Conservation (phyloP, 2,888 invertebrate genomes). For the Brachypalpus laphriformis region DNA sequence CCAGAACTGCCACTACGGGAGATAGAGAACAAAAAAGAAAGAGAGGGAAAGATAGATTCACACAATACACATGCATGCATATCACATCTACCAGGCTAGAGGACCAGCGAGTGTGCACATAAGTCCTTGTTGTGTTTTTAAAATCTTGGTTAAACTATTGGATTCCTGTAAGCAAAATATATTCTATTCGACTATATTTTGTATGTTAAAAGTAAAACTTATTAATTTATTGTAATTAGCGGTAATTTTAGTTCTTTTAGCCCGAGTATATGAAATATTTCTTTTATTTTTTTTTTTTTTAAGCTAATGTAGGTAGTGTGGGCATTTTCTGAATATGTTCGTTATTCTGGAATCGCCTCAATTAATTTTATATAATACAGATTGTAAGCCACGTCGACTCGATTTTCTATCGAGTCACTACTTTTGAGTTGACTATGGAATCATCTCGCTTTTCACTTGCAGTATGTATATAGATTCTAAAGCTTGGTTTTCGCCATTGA, state of each 20-base stretch:
- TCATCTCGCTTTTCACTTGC: no score
- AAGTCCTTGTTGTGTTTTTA: constrained; percentile 18
- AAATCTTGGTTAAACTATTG: not conserved
- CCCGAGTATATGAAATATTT: constrained; percentile 4
- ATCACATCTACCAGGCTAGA: constrained; percentile 49
- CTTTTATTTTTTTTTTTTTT: not conserved
- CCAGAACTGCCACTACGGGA: constrained; percentile 57
- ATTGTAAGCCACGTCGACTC: no score
- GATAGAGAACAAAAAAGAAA: constrained; percentile 22
- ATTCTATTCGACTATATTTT: not conserved
- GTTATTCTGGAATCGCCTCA: no score
- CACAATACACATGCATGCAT: constrained; percentile 58
- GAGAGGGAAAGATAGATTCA: constrained; percentile 15
- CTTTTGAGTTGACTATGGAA: no score
- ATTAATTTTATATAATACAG: no score
- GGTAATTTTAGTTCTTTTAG: constrained; percentile 32
- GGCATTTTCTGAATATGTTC: not conserved
- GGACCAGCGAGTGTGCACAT: constrained; percentile 49
- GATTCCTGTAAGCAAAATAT: not conserved
- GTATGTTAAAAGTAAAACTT: constrained; percentile 15
- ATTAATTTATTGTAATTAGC: constrained; percentile 64
- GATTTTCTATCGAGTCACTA: no score
- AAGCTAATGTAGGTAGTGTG: not conserved
- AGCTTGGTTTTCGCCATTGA: no score
- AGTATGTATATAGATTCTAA: no score